phyloP scores from a whole-genome alignment of 2,113 vertebrate genomes.

The Tinamus guttatus region DNA sequence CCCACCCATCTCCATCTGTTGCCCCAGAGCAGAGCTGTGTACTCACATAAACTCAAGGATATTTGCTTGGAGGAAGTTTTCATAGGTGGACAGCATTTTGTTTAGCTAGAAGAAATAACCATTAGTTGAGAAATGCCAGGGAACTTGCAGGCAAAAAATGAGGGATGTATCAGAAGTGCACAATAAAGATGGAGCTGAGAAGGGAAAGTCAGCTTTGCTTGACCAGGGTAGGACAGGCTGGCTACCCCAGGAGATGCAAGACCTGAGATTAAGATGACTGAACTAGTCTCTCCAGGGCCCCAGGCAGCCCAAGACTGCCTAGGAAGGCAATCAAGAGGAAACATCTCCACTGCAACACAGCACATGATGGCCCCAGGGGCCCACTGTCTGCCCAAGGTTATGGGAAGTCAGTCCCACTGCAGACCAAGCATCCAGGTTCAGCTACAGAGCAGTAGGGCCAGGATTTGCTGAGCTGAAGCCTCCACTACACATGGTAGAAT shows the following conservation, averaged over 20 bases:
- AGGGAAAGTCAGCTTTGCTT: not conserved
- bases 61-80: slow-evolving; percentile 9
- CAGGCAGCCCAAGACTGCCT: too few species aligned
- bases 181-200: too few species aligned
- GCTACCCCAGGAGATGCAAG: not conserved
- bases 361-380: accelerated
- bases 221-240: not conserved
- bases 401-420: not conserved
- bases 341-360: accelerated
- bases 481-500: accelerated
- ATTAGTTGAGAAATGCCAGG: not conserved
- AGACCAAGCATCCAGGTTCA: not conserved
- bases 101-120: not conserved
- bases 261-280: not conserved
- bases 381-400: not conserved
- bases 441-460: not conserved
- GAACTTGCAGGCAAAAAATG: accelerated
- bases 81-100: not conserved
- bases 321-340: not conserved
- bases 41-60: slow-evolving; percentile 51
- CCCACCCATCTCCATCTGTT: not conserved
- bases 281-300: not conserved
- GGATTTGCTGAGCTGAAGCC: not conserved
- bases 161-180: accelerated
- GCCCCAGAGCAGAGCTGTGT: not conserved